These are phyloP conservation scores for Dascillus cervinus DNA, from an alignment of 2,888 invertebrate species.

Conservation along the genomic window DNA sequence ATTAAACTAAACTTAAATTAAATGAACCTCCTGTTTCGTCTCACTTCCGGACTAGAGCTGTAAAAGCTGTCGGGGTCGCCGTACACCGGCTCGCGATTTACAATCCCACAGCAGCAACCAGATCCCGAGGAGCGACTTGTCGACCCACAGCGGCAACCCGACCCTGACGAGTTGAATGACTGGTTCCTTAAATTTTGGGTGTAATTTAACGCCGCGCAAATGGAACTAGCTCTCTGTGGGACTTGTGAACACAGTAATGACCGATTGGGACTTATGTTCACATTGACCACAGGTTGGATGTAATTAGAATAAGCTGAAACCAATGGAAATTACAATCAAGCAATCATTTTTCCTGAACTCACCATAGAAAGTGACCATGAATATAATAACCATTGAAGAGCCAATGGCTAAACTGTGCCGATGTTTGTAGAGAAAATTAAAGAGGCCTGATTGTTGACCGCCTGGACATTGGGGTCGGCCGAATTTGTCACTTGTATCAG, in stretches of 20 bases:
- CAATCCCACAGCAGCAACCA: too few species aligned
- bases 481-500: constrained; percentile 19
- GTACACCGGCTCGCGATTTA: constrained; percentile 29
- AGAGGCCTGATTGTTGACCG: constrained; percentile 17
- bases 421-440: constrained; percentile 20
- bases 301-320: constrained; percentile 36
- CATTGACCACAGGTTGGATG: constrained; percentile 37
- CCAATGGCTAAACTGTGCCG: constrained; percentile 20
- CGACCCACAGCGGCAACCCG: too few species aligned
- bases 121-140: too few species aligned
- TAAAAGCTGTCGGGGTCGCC: constrained; percentile 35
- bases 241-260: constrained; percentile 10
- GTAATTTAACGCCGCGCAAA: too few species aligned
- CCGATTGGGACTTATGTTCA: constrained; percentile 26
- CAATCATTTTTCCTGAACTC: constrained; percentile 18
- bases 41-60: constrained; percentile 29
- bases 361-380: constrained; percentile 37
- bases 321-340: constrained; percentile 15
- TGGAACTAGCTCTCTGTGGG: too few species aligned
- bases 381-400: constrained; percentile 30
- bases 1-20: too few species aligned
- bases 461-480: constrained; percentile 11
- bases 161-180: too few species aligned
- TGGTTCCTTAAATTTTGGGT: too few species aligned
- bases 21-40: constrained; percentile 22